Percentiles rank a stretch among this genome's conserved stretches.
Conservation (phyloP, 2,888 invertebrate species). For the Lumbricus terrestris region DNA sequence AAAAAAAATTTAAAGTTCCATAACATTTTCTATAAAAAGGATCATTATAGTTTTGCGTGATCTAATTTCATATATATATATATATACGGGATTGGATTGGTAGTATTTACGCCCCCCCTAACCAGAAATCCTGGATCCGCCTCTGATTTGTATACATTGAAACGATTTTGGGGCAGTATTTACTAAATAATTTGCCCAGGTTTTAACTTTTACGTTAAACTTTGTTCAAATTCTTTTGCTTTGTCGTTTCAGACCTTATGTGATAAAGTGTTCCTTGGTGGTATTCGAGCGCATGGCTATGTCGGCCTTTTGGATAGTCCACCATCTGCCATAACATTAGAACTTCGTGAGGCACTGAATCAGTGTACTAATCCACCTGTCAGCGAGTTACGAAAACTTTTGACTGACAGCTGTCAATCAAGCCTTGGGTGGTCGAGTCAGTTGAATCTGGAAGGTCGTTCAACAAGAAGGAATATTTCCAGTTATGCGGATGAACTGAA, state of each 20-base stretch:
- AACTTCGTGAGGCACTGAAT: background rate
- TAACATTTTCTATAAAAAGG: too few relatives aligned
- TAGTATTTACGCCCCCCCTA: too few relatives aligned
- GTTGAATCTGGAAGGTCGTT: background rate
- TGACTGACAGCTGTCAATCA: background rate
- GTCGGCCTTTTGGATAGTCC: slow-evolving; percentile 7
- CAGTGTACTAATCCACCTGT: background rate
- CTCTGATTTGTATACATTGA: background rate
- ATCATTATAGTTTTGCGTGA: too few relatives aligned
- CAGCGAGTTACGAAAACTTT: background rate
- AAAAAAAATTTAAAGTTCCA: too few relatives aligned
- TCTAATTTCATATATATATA: too few relatives aligned
- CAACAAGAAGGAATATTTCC: background rate
- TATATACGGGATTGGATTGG: too few relatives aligned
- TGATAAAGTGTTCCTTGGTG: background rate
- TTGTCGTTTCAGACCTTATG: background rate
- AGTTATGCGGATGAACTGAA: background rate
- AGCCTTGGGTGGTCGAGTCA: background rate
- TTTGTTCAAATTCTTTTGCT: background rate
- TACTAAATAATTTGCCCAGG: background rate
- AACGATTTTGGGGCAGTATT: background rate
- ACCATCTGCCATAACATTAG: background rate
- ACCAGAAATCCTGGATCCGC: too few relatives aligned
- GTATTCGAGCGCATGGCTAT: background rate
- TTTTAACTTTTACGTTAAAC: background rate